Percentiles rank a stretch among this genome's conserved stretches.
These are phyloP conservation scores for Pogoniulus pusillus DNA, from an alignment of 2,797 vertebrate species.

Conservation along the genomic window DNA sequence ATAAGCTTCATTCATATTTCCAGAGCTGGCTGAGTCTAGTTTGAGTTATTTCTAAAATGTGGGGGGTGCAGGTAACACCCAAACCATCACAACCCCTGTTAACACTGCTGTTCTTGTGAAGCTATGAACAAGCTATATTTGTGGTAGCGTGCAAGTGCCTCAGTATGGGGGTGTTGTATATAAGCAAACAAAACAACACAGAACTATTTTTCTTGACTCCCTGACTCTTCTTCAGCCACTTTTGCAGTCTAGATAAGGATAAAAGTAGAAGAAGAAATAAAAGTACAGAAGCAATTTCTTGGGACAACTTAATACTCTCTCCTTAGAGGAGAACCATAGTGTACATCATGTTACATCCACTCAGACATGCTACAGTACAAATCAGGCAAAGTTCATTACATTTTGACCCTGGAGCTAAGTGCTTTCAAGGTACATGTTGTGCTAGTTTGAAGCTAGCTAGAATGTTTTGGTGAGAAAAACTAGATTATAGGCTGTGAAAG, in stretches of 20 bases:
- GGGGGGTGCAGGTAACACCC: too few species aligned
- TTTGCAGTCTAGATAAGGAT: background rate
- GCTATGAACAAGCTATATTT: background rate
- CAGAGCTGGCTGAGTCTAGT: too few species aligned
- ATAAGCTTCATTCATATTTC: too few species aligned
- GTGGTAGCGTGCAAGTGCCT: background rate
- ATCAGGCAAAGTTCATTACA: background rate
- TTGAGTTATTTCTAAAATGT: too few species aligned
- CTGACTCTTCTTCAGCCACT: background rate
- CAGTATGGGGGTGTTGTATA: fast-evolving
- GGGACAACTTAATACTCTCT: background rate
- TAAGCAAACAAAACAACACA: background rate
- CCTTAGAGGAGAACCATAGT: background rate
- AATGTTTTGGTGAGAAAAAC: too few species aligned
- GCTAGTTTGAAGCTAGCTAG: too few species aligned
- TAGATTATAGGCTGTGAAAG: too few species aligned
- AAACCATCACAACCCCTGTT: too few species aligned
- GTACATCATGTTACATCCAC: fast-evolving
- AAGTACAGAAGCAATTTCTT: background rate
- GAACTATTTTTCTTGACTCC: background rate
- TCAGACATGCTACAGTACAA: background rate
- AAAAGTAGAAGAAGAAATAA: background rate
- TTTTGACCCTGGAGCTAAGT: background rate
- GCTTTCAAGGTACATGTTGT: fast-evolving
- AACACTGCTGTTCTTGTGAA: background rate